Conservation (phyloP, 2,113 vertebrate species). For the Podocnemis expansa region DNA sequence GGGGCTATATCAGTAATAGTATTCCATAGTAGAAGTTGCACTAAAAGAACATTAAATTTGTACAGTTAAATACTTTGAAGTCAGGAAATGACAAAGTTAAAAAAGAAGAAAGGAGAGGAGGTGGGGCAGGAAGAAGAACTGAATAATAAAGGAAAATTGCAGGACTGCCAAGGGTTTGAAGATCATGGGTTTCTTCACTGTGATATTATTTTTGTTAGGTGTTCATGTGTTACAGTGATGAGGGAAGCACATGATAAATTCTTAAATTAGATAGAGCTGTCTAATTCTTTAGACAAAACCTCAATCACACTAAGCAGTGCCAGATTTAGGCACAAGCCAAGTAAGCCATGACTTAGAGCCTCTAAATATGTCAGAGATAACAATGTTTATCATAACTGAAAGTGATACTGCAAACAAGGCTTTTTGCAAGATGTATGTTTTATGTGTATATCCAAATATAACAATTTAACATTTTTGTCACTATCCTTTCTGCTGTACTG, state of each 20-base stretch:
- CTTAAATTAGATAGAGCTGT: no score
- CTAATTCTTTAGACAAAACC: background rate
- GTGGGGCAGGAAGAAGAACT: background rate
- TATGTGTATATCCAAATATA: no score
- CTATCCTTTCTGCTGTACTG: no score
- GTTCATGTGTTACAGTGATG: background rate
- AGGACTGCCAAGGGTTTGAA: background rate
- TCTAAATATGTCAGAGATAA: no score
- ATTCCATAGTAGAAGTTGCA: background rate
- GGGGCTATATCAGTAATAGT: background rate
- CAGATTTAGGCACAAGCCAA: no score
- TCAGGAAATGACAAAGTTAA: constrained; percentile 3
- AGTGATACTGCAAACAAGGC: no score
- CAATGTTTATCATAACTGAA: no score
- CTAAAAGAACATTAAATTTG: background rate
- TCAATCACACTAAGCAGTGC: background rate
- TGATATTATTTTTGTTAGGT: background rate
- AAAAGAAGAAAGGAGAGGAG: background rate
- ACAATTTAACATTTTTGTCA: no score
- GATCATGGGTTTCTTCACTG: background rate
- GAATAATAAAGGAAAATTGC: background rate
- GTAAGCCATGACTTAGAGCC: no score
- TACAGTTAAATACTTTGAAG: background rate
- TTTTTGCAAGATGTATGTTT: no score
- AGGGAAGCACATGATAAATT: accelerated